These are phyloP conservation scores for Chironomus riparius DNA, from an alignment of 2,888 invertebrate genomes.

Conservation along the genomic window DNA sequence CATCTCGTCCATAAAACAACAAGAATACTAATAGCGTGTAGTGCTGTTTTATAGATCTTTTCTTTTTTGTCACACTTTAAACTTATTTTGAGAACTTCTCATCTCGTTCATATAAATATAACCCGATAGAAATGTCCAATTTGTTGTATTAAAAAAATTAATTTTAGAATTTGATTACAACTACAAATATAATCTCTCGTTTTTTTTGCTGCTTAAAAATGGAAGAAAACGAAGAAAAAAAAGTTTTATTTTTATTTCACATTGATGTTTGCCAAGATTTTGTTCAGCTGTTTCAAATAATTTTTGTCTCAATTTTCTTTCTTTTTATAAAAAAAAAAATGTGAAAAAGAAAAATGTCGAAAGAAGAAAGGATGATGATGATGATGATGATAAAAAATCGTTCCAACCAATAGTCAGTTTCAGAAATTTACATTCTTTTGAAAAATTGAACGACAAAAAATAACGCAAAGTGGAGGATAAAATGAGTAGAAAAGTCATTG, in stretches of 20 bases:
- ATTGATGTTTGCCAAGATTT: slow-evolving; percentile 17
- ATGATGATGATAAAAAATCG: too few species aligned
- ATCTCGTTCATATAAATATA: not conserved
- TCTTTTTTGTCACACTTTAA: not conserved
- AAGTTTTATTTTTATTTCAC: slow-evolving; percentile 15
- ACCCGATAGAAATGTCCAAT: not conserved
- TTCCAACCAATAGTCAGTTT: too few species aligned
- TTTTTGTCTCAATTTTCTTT: slow-evolving; percentile 10
- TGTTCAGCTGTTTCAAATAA: slow-evolving; percentile 25
- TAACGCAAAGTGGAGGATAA: too few species aligned
- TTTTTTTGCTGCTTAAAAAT: not conserved
- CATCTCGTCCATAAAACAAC: too few species aligned
- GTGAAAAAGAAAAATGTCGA: not conserved
- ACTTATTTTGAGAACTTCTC: not conserved
- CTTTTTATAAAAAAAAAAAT: not conserved
- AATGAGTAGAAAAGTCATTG: too few species aligned
- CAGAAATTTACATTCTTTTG: too few species aligned
- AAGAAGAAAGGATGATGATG: too few species aligned
- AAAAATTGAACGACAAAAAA: too few species aligned
- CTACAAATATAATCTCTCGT: not conserved
- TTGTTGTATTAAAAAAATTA: slow-evolving; percentile 5
- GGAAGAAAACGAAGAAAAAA: not conserved
- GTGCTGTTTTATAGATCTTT: not conserved
- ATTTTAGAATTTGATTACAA: slow-evolving; percentile 25
- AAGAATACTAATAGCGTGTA: not conserved